Evolutionary conservation across 2,113 vertebrate genomes (phyloP).

Genomic region (Equus przewalskii): DNA sequence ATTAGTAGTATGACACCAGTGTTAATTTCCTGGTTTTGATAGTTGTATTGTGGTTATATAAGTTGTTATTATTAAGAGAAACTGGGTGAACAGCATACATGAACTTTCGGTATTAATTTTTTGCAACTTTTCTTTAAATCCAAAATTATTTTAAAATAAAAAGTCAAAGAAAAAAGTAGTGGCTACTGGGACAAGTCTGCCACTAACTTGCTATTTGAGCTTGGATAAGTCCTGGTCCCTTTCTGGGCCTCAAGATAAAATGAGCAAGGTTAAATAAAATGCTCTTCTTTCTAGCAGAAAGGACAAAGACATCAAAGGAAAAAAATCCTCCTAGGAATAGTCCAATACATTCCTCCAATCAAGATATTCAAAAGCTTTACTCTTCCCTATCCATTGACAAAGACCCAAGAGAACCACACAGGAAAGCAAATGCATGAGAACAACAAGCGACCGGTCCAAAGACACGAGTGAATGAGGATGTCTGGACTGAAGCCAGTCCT

Average conservation of each 20-base stretch:
- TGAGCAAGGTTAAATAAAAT: neutral
- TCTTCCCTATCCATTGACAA: neutral
- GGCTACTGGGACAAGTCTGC: neutral
- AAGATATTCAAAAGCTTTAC: neutral
- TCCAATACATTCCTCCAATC: neutral
- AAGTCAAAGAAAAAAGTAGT: neutral
- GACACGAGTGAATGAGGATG: neutral
- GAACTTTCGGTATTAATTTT: neutral
- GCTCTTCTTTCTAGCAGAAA: conserved; percentile 17
- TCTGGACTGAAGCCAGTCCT: neutral
- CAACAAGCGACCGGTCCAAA: neutral
- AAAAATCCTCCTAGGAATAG: conserved; percentile 10
- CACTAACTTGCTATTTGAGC: neutral
- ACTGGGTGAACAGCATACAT: neutral
- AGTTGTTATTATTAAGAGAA: neutral
- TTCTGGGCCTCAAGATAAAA: neutral
- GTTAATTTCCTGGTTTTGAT: neutral
- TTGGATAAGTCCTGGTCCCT: neutral
- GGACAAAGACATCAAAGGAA: neutral
- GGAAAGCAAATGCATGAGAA: neutral
- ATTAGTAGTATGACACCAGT: neutral
- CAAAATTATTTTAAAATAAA: conserved; percentile 26
- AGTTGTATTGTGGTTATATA: neutral
- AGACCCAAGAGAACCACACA: neutral
- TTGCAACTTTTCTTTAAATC: neutral